These are phyloP conservation scores for Flexamia atlantica DNA, from an alignment of 2,888 invertebrate species.

Conservation along the genomic window DNA sequence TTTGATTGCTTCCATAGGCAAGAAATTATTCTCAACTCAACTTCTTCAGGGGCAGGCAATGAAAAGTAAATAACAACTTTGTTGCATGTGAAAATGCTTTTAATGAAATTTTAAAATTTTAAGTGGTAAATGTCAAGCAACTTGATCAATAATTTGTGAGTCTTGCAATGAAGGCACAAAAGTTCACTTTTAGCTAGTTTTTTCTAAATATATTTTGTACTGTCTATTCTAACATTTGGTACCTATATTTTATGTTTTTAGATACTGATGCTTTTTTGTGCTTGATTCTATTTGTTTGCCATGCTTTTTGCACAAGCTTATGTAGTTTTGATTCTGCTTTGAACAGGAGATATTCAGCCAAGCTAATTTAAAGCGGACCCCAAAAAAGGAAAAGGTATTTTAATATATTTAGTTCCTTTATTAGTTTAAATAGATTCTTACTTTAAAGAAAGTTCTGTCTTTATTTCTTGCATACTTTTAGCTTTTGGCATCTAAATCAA, in stretches of 20 bases:
- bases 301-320: constrained; percentile 26
- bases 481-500: too few relatives aligned
- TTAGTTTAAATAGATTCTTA: too few relatives aligned
- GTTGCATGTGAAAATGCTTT: background rate
- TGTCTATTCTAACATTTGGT: background rate
- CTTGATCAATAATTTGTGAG: background rate
- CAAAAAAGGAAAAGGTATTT: constrained; percentile 51
- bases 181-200: background rate
- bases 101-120: background rate
- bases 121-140: background rate
- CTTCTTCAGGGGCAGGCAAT: constrained; percentile 12
- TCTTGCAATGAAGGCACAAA: background rate
- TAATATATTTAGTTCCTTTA: background rate
- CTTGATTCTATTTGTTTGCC: background rate
- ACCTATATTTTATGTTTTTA: background rate
- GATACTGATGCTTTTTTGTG: background rate
- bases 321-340: constrained; percentile 34
- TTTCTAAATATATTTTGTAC: background rate
- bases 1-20: background rate
- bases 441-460: too few relatives aligned
- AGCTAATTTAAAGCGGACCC: constrained; percentile 44
- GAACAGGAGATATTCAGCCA: constrained; percentile 40
- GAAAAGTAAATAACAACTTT: background rate
- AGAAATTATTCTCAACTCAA: background rate
- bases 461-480: too few relatives aligned